phyloP scores from a whole-genome alignment of 2,888 invertebrate genomes.

The Dimorphilus gyrociliatus region DNA sequence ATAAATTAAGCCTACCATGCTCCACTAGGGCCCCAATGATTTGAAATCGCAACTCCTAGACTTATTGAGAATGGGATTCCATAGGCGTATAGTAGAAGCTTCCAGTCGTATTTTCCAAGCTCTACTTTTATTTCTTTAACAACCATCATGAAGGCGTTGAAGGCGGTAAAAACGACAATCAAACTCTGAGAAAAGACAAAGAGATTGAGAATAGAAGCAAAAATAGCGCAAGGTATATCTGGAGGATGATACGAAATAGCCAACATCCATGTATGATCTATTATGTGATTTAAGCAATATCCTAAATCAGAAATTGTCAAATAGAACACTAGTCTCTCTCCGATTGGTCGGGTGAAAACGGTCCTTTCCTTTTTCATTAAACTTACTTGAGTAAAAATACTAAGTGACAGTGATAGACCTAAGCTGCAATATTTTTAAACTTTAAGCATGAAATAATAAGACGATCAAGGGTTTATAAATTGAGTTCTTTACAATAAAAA shows the following conservation, averaged over 20 bases:
- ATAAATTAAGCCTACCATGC: not conserved
- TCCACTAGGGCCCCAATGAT: not conserved
- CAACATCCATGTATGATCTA: constrained; percentile 3
- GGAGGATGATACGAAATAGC: constrained; percentile 1
- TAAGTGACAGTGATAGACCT: no score
- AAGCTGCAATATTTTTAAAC: no score
- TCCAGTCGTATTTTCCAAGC: constrained; percentile 5
- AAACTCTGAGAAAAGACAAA: constrained; percentile 2
- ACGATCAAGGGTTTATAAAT: no score
- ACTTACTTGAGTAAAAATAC: no score
- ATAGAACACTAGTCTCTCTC: constrained; percentile 6
- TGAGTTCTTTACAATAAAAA: no score
- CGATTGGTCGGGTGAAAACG: constrained; percentile 3
- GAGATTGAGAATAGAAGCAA: not conserved
- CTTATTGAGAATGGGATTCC: constrained; percentile 1
- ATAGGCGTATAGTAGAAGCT: constrained; percentile 1
- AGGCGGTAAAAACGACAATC: constrained; percentile 3
- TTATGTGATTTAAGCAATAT: constrained; percentile 1
- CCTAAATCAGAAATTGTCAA: constrained; percentile 4
- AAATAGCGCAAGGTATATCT: not conserved
- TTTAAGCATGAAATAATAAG: no score
- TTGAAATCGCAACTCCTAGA: not conserved
- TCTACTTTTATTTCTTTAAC: constrained; percentile 2
- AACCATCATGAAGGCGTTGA: constrained; percentile 5
- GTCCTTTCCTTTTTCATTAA: constrained; percentile 2